Percentiles rank a stretch among this genome's conserved stretches.
phyloP scores from a whole-genome alignment of 2,888 invertebrate genomes.

The Phasia obesa region DNA sequence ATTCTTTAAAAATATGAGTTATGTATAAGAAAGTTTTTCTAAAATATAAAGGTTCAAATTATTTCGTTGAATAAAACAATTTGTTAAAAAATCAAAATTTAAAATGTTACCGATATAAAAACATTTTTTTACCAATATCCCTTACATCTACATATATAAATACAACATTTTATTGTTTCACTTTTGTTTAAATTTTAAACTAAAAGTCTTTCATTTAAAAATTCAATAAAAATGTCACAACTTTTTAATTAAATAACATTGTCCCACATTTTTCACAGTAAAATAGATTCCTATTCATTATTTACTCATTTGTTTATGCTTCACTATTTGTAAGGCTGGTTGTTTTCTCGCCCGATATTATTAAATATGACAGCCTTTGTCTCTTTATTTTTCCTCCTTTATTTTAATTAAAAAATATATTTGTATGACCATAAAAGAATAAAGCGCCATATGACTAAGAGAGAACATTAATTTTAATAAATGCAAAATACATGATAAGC shows the following conservation, averaged over 20 bases:
- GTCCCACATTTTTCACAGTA: conserved; percentile 27
- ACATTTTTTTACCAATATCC: too few species aligned
- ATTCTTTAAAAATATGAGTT: too few species aligned
- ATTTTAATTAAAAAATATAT: conserved; percentile 60
- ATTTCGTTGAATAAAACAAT: too few species aligned
- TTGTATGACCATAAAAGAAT: conserved; percentile 2
- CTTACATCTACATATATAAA: too few species aligned
- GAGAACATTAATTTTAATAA: conserved; percentile 57
- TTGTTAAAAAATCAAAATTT: too few species aligned
- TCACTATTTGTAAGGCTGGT: conserved; percentile 30
- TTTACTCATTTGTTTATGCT: conserved; percentile 41
- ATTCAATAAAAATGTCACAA: not conserved
- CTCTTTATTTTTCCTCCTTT: conserved; percentile 24
- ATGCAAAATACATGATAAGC: conserved; percentile 67
- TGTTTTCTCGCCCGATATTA: conserved; percentile 22
- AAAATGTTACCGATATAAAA: too few species aligned
- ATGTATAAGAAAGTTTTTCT: too few species aligned
- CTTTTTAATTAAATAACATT: not conserved
- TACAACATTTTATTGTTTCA: not conserved
- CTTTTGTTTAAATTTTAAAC: not conserved
- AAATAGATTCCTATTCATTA: conserved; percentile 27
- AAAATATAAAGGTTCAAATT: too few species aligned
- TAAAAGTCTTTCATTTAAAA: not conserved
- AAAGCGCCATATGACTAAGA: conserved; percentile 49
- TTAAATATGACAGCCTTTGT: conserved; percentile 54